These are phyloP conservation scores for Exephanes ischioxanthus DNA, from an alignment of 2,888 invertebrate species.

Conservation along the genomic window DNA sequence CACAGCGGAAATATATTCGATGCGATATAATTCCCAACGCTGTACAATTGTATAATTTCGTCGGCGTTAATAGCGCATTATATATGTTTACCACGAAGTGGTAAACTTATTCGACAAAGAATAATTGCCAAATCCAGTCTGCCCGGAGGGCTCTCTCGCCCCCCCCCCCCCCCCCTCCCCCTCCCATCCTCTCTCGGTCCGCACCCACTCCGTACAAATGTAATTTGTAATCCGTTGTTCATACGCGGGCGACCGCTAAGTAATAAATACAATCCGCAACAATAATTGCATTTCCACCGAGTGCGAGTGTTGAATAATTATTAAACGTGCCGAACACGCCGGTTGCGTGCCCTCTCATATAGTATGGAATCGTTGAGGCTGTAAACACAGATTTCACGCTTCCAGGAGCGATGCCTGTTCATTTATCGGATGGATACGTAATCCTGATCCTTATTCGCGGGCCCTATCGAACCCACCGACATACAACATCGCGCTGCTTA, in stretches of 20 bases:
- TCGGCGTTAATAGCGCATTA: not conserved
- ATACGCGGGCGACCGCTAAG: conserved; percentile 60
- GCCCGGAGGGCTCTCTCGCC: conserved; percentile 19
- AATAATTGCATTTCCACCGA: conserved; percentile 73
- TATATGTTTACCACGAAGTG: not conserved
- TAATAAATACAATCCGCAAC: conserved; percentile 71
- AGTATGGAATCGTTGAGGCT: conserved; percentile 65
- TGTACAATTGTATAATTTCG: conserved; percentile 12
- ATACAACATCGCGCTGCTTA: conserved; percentile 23
- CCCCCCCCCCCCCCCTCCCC: too few species aligned
- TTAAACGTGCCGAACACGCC: conserved; percentile 67
- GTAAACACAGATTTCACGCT: conserved; percentile 73
- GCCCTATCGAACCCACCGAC: conserved; percentile 1
- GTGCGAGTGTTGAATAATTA: conserved; percentile 72
- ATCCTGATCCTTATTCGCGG: conserved; percentile 66
- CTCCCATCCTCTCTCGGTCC: not conserved
- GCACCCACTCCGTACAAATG: conserved; percentile 30
- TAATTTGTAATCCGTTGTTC: conserved; percentile 68
- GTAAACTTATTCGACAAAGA: conserved; percentile 59
- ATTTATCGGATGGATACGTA: conserved; percentile 71
- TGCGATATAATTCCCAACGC: not conserved
- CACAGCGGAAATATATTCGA: not conserved
- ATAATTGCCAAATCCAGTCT: conserved; percentile 60
- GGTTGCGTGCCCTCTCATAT: conserved; percentile 22
- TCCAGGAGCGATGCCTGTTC: conserved; percentile 71